phyloP scores from a whole-genome alignment of 2,797 vertebrate genomes.

The Capromys pilorides region DNA sequence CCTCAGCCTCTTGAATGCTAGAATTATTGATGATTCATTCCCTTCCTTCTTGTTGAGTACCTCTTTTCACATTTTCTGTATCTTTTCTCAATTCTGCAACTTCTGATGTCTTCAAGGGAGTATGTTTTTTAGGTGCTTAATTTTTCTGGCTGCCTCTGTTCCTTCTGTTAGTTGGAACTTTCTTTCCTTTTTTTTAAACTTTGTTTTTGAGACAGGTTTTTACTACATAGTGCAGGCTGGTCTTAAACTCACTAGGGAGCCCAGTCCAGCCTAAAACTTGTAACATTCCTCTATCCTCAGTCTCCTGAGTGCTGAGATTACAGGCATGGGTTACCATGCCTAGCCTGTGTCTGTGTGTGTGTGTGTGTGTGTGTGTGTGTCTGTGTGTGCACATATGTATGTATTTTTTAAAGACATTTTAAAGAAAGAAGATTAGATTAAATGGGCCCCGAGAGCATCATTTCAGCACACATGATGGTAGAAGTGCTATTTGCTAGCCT shows the following conservation, averaged over 20 bases:
- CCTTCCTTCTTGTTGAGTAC: background rate
- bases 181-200: background rate
- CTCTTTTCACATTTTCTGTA: slow-evolving; percentile 6
- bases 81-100: background rate
- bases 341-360: too few relatives aligned
- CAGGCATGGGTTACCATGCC: background rate
- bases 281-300: background rate
- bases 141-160: background rate
- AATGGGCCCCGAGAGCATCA: background rate
- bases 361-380: too few relatives aligned
- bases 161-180: background rate
- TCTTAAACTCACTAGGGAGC: background rate
- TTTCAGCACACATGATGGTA: background rate
- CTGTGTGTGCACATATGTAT: too few relatives aligned
- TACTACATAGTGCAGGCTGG: background rate
- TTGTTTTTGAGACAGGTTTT: background rate
- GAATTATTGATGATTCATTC: background rate
- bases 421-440: background rate
- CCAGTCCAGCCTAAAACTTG: background rate
- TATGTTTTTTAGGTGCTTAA: background rate
- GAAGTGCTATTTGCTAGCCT: slow-evolving; percentile 1
- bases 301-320: background rate
- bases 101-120: background rate
- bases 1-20: background rate
- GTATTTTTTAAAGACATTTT: background rate